phyloP scores from a whole-genome alignment of 2,888 invertebrate genomes.

The Lysandra bellargus region DNA sequence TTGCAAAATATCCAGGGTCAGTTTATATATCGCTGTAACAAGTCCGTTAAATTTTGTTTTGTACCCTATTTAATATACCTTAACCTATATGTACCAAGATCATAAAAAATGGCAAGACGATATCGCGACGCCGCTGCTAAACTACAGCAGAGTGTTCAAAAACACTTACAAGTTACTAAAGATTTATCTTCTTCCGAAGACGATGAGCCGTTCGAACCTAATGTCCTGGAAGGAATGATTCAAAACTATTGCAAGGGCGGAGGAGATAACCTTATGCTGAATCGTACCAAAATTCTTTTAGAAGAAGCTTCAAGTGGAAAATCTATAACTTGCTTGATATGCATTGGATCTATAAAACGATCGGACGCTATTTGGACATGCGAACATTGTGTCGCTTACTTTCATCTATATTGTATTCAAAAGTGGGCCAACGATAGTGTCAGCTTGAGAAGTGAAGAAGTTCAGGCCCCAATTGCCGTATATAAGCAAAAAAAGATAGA shows the following conservation, averaged over 20 bases:
- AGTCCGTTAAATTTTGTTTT: neutral
- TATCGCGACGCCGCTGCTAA: conserved; percentile 72
- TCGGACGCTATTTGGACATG: conserved; percentile 94
- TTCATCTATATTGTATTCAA: conserved; percentile 93
- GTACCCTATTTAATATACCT: neutral
- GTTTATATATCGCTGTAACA: neutral
- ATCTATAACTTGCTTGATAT: conserved; percentile 92
- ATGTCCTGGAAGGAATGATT: conserved; percentile 65
- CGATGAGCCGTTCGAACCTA: conserved; percentile 66
- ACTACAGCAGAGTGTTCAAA: conserved; percentile 70
- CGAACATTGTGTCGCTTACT: conserved; percentile 88
- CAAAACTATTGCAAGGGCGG: conserved; percentile 67
- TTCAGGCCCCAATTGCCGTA: conserved; percentile 68
- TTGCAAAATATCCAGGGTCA: neutral
- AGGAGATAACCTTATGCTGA: conserved; percentile 65
- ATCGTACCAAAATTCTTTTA: conserved; percentile 85
- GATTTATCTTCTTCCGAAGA: conserved; percentile 73
- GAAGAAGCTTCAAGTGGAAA: conserved; percentile 90
- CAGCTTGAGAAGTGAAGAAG: conserved; percentile 83
- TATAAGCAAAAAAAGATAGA: conserved; percentile 67
- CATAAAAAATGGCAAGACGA: conserved; percentile 59
- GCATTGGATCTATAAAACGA: conserved; percentile 92
- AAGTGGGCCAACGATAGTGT: conserved; percentile 95
- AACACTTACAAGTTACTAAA: conserved; percentile 69
- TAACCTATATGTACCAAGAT: neutral